A percentile compares a stretch with the other conserved stretches of the same genome.
These are phyloP conservation scores for Harpagoxenus sublaevis DNA, from an alignment of 2,888 invertebrate genomes.

Conservation along the genomic window DNA sequence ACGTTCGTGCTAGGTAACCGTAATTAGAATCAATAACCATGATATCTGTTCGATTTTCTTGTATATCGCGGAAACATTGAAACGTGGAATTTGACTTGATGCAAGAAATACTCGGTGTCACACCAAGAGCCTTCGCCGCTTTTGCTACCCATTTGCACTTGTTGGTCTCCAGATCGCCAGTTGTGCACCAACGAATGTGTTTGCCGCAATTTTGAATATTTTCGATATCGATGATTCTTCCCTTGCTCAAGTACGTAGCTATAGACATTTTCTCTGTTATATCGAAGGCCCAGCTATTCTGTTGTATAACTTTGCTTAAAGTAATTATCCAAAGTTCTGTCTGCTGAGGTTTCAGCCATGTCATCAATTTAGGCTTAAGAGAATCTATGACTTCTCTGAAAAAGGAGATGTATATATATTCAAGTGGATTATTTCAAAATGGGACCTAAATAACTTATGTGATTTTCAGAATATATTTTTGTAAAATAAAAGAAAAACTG, in stretches of 20 bases:
- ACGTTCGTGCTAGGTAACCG: constrained; percentile 89
- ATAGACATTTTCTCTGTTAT: constrained; percentile 50
- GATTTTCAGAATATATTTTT: neutral
- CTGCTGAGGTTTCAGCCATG: constrained; percentile 84
- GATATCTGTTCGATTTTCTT: constrained; percentile 87
- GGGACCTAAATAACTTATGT: neutral
- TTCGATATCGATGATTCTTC: constrained; percentile 67
- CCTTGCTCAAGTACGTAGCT: constrained; percentile 66
- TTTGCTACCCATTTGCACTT: constrained; percentile 89
- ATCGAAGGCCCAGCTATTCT: constrained; percentile 39
- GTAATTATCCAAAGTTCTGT: constrained; percentile 57
- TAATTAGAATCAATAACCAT: constrained; percentile 89
- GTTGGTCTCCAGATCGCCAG: constrained; percentile 86
- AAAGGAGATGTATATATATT: constrained; percentile 33
- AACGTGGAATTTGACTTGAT: constrained; percentile 86
- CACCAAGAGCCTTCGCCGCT: constrained; percentile 88
- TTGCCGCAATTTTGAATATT: constrained; percentile 50
- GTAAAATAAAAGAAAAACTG: neutral
- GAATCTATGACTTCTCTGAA: constrained; percentile 68
- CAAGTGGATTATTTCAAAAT: neutral
- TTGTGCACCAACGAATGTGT: constrained; percentile 89
- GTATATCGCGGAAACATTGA: constrained; percentile 88
- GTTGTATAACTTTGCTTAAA: constrained; percentile 63
- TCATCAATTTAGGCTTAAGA: constrained; percentile 78
- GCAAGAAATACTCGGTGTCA: constrained; percentile 89